Percentiles rank a stretch among this genome's conserved stretches.
These are phyloP conservation scores for Elephantulus edwardii DNA, from an alignment of 2,113 vertebrate species.

Conservation along the genomic window DNA sequence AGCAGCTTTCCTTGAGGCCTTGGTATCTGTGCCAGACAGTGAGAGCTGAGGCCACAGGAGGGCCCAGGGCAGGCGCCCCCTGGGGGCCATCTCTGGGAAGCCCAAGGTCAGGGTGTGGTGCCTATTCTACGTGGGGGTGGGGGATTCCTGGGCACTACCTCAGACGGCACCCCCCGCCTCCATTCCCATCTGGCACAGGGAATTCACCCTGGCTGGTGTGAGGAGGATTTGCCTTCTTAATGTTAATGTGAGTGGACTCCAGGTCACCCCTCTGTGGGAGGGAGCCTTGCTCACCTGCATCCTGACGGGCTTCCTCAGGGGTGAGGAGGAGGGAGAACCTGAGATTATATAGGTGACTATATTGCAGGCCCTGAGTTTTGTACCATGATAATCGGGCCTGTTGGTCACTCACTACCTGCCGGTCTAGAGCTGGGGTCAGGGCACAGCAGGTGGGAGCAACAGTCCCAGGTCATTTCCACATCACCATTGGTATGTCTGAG, in stretches of 20 bases:
- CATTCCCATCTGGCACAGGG: neutral
- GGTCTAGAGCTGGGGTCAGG: neutral
- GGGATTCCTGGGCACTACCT: neutral
- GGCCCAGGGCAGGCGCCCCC: neutral
- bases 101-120: neutral
- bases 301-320: neutral
- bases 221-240: neutral
- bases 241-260: neutral
- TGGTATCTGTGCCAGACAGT: conserved; percentile 89
- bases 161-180: neutral
- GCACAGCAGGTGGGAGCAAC: accelerated
- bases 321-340: neutral
- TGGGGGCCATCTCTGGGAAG: neutral
- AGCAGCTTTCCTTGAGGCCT: conserved; percentile 91
- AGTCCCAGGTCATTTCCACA: neutral
- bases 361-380: neutral
- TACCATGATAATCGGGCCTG: neutral
- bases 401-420: too few relatives aligned
- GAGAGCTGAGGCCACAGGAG: neutral
- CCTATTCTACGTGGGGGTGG: neutral
- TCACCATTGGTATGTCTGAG: neutral
- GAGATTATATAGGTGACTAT: neutral
- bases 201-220: accelerated
- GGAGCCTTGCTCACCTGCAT: neutral
- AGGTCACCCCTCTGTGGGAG: neutral